phyloP scores from a whole-genome alignment of 2,888 invertebrate genomes.

The Eupithecia pulchellata region DNA sequence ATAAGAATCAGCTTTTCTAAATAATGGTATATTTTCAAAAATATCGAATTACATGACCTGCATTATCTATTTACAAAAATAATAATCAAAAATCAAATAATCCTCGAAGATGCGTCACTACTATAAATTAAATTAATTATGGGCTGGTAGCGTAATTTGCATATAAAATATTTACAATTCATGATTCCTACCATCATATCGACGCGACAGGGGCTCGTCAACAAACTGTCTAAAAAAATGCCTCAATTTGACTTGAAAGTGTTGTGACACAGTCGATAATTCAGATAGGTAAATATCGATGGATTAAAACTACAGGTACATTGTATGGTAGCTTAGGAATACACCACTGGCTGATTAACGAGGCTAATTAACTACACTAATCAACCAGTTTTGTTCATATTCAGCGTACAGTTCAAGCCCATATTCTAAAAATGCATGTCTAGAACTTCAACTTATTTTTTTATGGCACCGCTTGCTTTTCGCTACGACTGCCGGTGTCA shows the following conservation, averaged over 20 bases:
- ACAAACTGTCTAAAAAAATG: constrained; percentile 5
- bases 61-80: constrained; percentile 82
- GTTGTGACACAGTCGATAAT: constrained; percentile 28
- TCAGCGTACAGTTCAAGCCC: constrained; percentile 31
- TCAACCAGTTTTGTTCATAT: not conserved
- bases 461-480: no score
- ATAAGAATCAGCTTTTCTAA: constrained; percentile 66
- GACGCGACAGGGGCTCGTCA: not conserved
- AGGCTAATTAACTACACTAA: not conserved
- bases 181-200: constrained; percentile 34
- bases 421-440: constrained; percentile 46
- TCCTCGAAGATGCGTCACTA: constrained; percentile 54
- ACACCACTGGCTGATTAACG: not conserved
- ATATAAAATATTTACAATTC: constrained; percentile 48
- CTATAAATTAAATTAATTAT: constrained; percentile 43
- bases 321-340: constrained; percentile 23
- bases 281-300: constrained; percentile 27
- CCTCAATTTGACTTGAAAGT: constrained; percentile 12
- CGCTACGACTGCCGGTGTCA: no score
- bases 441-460: no score
- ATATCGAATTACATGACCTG: constrained; percentile 84
- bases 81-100: constrained; percentile 70
- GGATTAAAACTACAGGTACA: constrained; percentile 40
- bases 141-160: constrained; percentile 36
- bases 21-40: constrained; percentile 85